phyloP scores from a whole-genome alignment of 2,113 vertebrate genomes.

The Galbula dea region DNA sequence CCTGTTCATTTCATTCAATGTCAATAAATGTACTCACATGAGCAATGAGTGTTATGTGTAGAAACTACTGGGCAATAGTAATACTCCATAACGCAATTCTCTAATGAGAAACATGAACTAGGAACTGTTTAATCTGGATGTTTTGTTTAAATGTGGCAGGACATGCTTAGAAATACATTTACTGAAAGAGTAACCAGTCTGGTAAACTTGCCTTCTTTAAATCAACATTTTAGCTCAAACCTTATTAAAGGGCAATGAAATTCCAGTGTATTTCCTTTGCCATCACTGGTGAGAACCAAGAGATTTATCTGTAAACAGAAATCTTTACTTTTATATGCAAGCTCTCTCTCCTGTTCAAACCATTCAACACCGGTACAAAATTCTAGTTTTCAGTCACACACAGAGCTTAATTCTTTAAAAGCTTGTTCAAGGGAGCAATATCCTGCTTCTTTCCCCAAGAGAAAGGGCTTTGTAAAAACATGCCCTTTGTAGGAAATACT shows the following conservation, averaged over 20 bases:
- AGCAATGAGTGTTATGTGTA: neutral
- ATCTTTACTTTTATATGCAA: neutral
- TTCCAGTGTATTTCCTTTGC: slow-evolving; percentile 16
- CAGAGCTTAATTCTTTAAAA: slow-evolving; percentile 1
- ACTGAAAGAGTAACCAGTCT: neutral
- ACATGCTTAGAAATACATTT: slow-evolving; percentile 40
- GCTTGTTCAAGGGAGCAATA: neutral
- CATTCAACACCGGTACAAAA: neutral
- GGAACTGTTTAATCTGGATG: neutral
- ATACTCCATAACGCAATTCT: neutral
- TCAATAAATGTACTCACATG: neutral
- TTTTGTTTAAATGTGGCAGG: neutral
- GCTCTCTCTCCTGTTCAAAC: neutral
- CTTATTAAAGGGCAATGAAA: slow-evolving; percentile 46
- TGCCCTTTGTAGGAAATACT: slow-evolving; percentile 6
- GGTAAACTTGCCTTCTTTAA: slow-evolving; percentile 9
- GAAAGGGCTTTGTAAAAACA: slow-evolving; percentile 15
- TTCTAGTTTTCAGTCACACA: neutral
- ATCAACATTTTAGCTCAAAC: neutral
- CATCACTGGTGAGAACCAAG: slow-evolving; percentile 34
- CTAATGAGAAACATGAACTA: neutral
- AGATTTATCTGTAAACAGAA: slow-evolving; percentile 48
- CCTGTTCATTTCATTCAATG: neutral
- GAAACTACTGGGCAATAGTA: neutral
- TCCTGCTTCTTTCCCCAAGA: neutral